These are phyloP conservation scores for Smithornis capensis DNA, from an alignment of 2,113 vertebrate genomes.

Conservation along the genomic window DNA sequence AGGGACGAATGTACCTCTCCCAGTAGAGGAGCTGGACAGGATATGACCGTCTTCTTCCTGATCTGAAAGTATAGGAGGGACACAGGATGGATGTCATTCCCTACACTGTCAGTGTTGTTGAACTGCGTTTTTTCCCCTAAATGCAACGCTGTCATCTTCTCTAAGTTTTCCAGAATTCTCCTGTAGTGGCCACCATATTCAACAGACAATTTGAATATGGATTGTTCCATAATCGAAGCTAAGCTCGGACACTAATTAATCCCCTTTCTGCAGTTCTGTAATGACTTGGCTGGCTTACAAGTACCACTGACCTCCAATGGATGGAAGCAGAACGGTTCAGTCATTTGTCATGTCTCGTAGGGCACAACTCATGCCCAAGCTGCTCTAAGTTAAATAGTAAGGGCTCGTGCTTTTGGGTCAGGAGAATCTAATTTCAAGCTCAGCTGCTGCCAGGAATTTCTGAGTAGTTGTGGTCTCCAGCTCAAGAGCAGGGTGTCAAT, in stretches of 20 bases:
- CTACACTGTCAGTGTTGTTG: neutral
- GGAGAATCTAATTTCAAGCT: conserved; percentile 32
- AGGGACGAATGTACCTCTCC: neutral
- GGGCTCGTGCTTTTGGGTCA: conserved; percentile 9
- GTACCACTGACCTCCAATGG: conserved; percentile 64
- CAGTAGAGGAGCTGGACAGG: neutral
- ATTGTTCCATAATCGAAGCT: conserved; percentile 50
- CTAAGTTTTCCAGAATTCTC: neutral
- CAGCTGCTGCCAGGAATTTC: conserved; percentile 28
- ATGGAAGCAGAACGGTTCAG: conserved; percentile 41
- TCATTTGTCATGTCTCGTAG: conserved; percentile 52
- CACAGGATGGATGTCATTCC: too few relatives aligned
- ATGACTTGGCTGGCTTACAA: conserved; percentile 63
- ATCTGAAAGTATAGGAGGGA: neutral
- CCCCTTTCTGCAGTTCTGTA: conserved; percentile 24
- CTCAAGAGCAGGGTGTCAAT: neutral
- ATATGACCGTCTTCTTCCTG: neutral
- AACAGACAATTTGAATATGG: conserved; percentile 40
- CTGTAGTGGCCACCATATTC: neutral
- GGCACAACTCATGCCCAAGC: neutral
- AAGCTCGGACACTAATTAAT: conserved; percentile 56
- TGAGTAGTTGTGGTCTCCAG: conserved; percentile 5
- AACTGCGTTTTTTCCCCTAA: neutral
- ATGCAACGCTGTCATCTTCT: neutral
- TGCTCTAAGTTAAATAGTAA: conserved; percentile 7